A percentile compares a stretch with the other conserved stretches of the same genome.
phyloP scores from a whole-genome alignment of 2,888 invertebrate genomes.

The Ormyrus labotus region DNA sequence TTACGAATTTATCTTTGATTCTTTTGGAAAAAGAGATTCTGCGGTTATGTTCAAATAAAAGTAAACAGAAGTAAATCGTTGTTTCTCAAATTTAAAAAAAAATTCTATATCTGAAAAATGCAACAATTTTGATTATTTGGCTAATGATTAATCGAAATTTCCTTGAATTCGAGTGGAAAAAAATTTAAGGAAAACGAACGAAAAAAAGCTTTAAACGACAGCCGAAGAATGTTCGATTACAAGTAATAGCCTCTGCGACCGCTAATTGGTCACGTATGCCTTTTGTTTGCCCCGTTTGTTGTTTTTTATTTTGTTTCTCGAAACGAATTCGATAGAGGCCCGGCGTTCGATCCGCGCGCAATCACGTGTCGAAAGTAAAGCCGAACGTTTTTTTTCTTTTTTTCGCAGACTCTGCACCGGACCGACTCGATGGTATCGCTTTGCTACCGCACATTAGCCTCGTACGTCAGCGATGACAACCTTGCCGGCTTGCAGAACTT shows the following conservation, averaged over 20 bases:
- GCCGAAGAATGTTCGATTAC: conserved; percentile 7
- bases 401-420: conserved; percentile 87
- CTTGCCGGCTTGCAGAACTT: conserved; percentile 87
- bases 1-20: too few relatives aligned
- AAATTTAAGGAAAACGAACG: background rate
- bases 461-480: conserved; percentile 89
- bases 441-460: conserved; percentile 88
- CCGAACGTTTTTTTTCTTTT: conserved; percentile 1
- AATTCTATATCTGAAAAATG: background rate
- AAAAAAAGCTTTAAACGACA: conserved; percentile 32
- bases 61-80: too few relatives aligned
- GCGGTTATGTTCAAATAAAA: too few relatives aligned
- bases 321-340: too few relatives aligned
- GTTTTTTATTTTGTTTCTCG: background rate
- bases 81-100: too few relatives aligned
- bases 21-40: too few relatives aligned
- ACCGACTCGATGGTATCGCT: conserved; percentile 95
- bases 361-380: background rate
- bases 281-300: conserved; percentile 10
- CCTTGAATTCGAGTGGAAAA: background rate
- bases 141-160: background rate
- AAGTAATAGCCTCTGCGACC: conserved; percentile 4
- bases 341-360: background rate
- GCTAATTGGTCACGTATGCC: conserved; percentile 14
- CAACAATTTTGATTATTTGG: conserved; percentile 10